These are phyloP conservation scores for Chiloscyllium plagiosum DNA, from an alignment of 2,113 vertebrate species.

Conservation along the genomic window DNA sequence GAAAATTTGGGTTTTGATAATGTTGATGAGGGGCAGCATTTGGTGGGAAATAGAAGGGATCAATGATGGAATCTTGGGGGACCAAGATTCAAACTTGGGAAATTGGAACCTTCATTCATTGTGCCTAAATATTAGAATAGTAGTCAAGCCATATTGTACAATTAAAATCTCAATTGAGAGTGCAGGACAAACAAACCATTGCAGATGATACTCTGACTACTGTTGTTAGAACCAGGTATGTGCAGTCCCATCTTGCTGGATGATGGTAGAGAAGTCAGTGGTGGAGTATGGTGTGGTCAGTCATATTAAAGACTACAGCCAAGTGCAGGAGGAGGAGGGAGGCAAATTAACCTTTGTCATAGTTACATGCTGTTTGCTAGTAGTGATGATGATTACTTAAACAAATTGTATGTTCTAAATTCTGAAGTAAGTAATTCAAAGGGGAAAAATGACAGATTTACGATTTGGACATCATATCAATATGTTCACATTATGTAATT, in stretches of 20 bases:
- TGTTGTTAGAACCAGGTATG: not conserved
- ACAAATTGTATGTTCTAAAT: not conserved
- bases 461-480: not conserved
- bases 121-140: too few species aligned
- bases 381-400: not conserved
- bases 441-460: not conserved
- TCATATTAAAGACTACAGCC: not conserved
- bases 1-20: not conserved
- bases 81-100: not conserved
- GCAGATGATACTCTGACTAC: not conserved
- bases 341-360: not conserved
- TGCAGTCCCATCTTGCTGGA: not conserved
- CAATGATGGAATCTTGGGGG: not conserved
- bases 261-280: not conserved
- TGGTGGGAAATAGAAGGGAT: not conserved
- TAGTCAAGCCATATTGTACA: too few species aligned
- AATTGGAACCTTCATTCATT: too few species aligned
- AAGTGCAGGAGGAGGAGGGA: not conserved
- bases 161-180: not conserved
- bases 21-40: not conserved
- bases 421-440: not conserved
- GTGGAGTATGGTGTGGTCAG: not conserved
- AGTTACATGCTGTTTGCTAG: not conserved
- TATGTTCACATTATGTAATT: not conserved
- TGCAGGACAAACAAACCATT: not conserved